These are phyloP conservation scores for Drosophila aldrichi DNA, from an alignment of 2,888 invertebrate species.

Conservation along the genomic window DNA sequence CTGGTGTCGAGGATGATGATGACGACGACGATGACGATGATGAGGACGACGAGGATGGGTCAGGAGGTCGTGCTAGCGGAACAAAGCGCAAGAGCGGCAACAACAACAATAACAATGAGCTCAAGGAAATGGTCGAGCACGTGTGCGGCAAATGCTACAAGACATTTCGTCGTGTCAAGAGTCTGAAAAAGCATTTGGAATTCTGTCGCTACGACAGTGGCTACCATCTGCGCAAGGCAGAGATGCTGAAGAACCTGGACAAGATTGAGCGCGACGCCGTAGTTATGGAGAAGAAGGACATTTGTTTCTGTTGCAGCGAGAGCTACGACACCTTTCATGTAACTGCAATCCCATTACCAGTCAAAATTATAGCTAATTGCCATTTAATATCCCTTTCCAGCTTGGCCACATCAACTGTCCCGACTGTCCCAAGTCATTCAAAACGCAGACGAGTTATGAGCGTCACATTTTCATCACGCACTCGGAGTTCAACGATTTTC, in stretches of 20 bases:
- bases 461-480: slow-evolving; percentile 90
- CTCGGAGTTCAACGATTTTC: slow-evolving; percentile 87
- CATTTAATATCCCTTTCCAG: slow-evolving; percentile 62
- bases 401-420: slow-evolving; percentile 85
- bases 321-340: slow-evolving; percentile 85
- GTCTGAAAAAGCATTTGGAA: slow-evolving; percentile 82
- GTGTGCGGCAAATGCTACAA: slow-evolving; percentile 85
- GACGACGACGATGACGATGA: slow-evolving; percentile 59
- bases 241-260: slow-evolving; percentile 82
- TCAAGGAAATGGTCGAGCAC: slow-evolving; percentile 84
- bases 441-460: slow-evolving; percentile 88
- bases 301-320: slow-evolving; percentile 85
- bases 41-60: slow-evolving; percentile 53
- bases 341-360: slow-evolving; percentile 30
- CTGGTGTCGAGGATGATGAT: slow-evolving; percentile 59
- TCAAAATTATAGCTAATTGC: background rate
- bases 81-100: slow-evolving; percentile 27
- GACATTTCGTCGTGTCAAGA: slow-evolving; percentile 82
- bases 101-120: slow-evolving; percentile 48
- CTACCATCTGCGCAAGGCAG: slow-evolving; percentile 78
- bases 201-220: slow-evolving; percentile 83
- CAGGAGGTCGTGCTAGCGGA: background rate
- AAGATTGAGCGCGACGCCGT: slow-evolving; percentile 83
- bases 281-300: slow-evolving; percentile 82
- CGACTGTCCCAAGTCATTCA: slow-evolving; percentile 91